Base-by-base conservation (phyloP, 2,113 vertebrate species). In the Mellivora capensis region DNA sequence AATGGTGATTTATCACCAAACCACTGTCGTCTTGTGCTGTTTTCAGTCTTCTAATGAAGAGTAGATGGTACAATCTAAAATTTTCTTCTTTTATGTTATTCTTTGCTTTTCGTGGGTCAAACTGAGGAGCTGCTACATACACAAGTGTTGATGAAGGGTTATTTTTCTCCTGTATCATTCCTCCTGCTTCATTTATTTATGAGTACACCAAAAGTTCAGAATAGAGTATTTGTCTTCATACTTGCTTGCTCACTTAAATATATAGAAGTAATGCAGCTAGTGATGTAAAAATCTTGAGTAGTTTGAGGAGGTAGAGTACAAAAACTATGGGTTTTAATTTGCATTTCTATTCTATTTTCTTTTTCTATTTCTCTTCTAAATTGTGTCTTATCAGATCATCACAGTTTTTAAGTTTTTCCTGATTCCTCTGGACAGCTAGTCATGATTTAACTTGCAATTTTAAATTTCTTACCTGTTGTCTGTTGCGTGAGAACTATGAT, bases 181-280 rank as follows among this genome's bases (percentile, higher is more conserved):
- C 61, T 79, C 49, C 17, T 44, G 57, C 12, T 69, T 91, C 37
- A 79, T 88, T 69, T 87, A 37, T 79, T 93, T 95, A 94, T 80
- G 69, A 89, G 13, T 61, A 80, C 47, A 7, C 31, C 61, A 7
- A 67, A 89, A 90, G 37, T 87, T 72, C 54, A 84, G 64, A 88
- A 27, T 62, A 77, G 47, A 89, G 90, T 86, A 64, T 80, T 87
- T 80, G n/a, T 80, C 12, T 91, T 86, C 39, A 64, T 77, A 57
- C 17, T 89, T 96, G 12, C 12, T 91, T 95, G 17, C 14, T 84
- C 95, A 39, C 21, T 87, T 93, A 96, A 95, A 57, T 85, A 69
- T 83, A 47, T 42, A 90, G 23, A 82, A 76, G 20, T 87, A 67
- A 82, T 86, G 6, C 67, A 69, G 20, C 71, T 61, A 52, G 15